Conservation (phyloP, 2,797 vertebrate species). For the Lagocephalus sceleratus region DNA sequence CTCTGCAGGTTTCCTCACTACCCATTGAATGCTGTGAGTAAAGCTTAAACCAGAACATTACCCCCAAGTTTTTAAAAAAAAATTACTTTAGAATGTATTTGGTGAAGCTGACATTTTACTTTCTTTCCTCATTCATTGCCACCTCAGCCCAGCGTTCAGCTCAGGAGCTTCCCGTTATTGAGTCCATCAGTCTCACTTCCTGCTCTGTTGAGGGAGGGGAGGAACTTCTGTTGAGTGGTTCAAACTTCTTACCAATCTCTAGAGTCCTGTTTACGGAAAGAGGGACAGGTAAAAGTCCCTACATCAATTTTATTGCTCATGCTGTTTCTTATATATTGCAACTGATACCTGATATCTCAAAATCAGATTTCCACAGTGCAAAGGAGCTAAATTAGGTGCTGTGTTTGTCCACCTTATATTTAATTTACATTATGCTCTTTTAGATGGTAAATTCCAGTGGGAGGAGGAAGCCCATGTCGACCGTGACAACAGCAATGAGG, state of each 20-base stretch:
- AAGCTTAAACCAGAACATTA: neutral
- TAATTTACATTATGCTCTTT: conserved; percentile 9
- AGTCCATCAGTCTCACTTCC: conserved; percentile 83
- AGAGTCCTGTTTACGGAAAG: conserved; percentile 90
- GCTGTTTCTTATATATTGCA: neutral
- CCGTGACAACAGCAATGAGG: conserved; percentile 87
- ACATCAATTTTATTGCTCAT: neutral
- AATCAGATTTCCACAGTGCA: neutral
- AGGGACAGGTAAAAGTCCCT: conserved; percentile 77
- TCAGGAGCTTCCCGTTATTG: conserved; percentile 90
- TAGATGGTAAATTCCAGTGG: conserved; percentile 92
- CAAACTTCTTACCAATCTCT: conserved; percentile 88
- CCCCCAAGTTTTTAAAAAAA: too few species aligned
- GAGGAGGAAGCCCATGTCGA: conserved; percentile 89
- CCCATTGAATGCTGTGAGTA: conserved; percentile 93
- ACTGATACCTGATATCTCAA: too few species aligned
- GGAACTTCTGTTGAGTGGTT: conserved; percentile 84
- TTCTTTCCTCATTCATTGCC: too few species aligned
- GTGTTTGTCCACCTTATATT: conserved; percentile 1
- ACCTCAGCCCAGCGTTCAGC: conserved; percentile 88
- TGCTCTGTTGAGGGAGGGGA: conserved; percentile 86
- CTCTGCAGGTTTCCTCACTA: conserved; percentile 85
- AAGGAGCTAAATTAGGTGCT: neutral
- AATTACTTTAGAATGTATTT: too few species aligned
- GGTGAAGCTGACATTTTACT: too few species aligned